phyloP scores from a whole-genome alignment of 2,888 invertebrate genomes.

The Apeira syringaria region DNA sequence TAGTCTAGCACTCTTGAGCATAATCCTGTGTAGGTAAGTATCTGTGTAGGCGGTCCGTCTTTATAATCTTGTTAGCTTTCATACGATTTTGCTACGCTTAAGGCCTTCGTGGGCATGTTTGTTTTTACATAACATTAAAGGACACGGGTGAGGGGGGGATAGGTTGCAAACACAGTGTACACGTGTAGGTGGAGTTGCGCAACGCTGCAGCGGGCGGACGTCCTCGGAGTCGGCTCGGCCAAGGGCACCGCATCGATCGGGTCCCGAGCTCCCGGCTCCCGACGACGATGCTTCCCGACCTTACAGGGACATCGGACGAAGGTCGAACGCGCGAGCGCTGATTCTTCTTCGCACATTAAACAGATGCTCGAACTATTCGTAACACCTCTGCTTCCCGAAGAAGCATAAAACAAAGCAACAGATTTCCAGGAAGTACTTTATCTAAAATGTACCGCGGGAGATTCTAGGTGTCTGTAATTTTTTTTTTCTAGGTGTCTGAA shows the following conservation, averaged over 20 bases:
- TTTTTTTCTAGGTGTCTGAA: too few relatives aligned
- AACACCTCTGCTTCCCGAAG: too few relatives aligned
- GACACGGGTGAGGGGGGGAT: conserved; percentile 16
- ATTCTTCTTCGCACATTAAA: conserved; percentile 1
- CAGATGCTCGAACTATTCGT: too few relatives aligned
- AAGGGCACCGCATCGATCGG: conserved; percentile 74
- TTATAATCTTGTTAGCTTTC: too few relatives aligned
- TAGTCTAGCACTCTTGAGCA: conserved; percentile 5
- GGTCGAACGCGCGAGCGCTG: too few relatives aligned
- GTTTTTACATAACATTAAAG: conserved; percentile 15
- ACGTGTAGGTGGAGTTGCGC: conserved; percentile 49
- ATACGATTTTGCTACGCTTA: too few relatives aligned
- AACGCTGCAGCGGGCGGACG: conserved; percentile 62
- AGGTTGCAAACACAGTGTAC: conserved; percentile 20
- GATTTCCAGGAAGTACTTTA: too few relatives aligned
- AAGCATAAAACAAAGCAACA: too few relatives aligned
- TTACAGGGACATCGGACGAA: neutral
- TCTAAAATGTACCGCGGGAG: too few relatives aligned
- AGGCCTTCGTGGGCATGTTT: neutral
- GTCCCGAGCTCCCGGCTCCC: conserved; percentile 27
- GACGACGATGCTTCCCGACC: neutral
- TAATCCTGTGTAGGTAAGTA: conserved; percentile 18
- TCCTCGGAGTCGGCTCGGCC: conserved; percentile 69
- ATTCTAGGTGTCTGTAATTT: too few relatives aligned
- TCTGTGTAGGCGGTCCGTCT: conserved; percentile 9